Evolutionary conservation across 2,797 vertebrate species (phyloP), one percentile per base, ranked within the genome.

Genomic region (Neosalanx taihuensis): DNA sequence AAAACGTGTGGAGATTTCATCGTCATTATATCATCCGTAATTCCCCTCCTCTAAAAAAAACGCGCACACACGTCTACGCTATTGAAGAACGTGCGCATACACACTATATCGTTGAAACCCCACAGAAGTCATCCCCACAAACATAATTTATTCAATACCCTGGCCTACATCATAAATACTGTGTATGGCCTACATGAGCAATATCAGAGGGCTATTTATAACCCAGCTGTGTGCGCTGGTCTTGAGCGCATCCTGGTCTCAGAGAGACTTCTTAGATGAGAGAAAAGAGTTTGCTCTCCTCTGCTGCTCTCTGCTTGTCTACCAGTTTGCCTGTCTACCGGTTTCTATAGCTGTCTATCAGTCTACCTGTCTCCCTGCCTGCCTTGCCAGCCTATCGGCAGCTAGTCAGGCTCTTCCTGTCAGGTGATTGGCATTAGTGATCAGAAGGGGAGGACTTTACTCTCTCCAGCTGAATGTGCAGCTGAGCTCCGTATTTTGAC

Each of bases 61-160:
- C 61, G 57, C 53, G 30, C 70, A 72, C 53, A 46, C 63, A 66
- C 33, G 30, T 31, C 66, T 56, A 67, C 4, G 62, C 5, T 41
- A 41, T 10, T 41, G 37, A 10, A 41, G 37, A 41, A 46, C 12
- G 72, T 15, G 73, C 57, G 70, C 62, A 65, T 56, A 31, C 56
- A 49, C 59, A 72, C 71, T 77, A 51, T 56, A 13, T 77, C 74
- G 71, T 72, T 74, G 75, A 75, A 79, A 72, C 69, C 72, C 70
- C 71, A 72, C 72, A 76, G 71, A 75, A 77, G 85, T 89, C 86
- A 89, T 90, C 84, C 85, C 79, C 79, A 75, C 80, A 77, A 86
- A 77, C 87, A 90, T 91, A 77, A 91, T 90, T 91, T 91, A 91
- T 93, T 91, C 84, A 92, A 79, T 76, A 84, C 78, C 69, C 78